These are phyloP conservation scores for Sesamia inferens DNA, from an alignment of 2,888 invertebrate genomes.

Conservation along the genomic window DNA sequence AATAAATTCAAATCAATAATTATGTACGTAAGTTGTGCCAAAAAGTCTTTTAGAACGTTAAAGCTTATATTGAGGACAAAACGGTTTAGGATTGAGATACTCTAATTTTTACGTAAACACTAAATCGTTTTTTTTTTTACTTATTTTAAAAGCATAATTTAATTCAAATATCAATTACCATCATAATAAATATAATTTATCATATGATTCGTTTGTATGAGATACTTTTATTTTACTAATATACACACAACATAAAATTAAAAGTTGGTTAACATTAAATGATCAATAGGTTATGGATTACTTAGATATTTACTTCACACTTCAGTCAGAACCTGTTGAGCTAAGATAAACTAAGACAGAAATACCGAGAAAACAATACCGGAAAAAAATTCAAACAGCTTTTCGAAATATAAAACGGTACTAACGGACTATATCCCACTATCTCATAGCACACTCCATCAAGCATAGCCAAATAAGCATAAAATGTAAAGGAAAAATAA, in stretches of 20 bases:
- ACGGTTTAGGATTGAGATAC: neutral
- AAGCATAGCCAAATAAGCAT: slow-evolving; percentile 58
- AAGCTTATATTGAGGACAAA: neutral
- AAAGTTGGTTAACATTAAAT: neutral
- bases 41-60: neutral
- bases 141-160: too few species aligned
- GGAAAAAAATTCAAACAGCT: neutral
- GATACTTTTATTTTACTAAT: neutral
- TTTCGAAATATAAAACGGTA: slow-evolving; percentile 16
- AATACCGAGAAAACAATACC: neutral
- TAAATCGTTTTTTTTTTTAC: neutral
- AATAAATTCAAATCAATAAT: neutral
- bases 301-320: neutral
- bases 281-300: neutral
- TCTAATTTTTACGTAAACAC: neutral
- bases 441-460: slow-evolving; percentile 55
- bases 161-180: too few species aligned
- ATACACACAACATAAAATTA: neutral
- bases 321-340: neutral
- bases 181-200: too few species aligned
- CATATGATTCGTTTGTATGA: neutral
- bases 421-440: slow-evolving; percentile 18
- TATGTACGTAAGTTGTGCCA: neutral
- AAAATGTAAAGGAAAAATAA: slow-evolving; percentile 58
- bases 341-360: neutral